Percentiles rank a stretch among this genome's conserved stretches.
These are phyloP conservation scores for Drosophila mojavensis DNA, from an alignment of 1,140 invertebrate genomes.

Conservation along the genomic window DNA sequence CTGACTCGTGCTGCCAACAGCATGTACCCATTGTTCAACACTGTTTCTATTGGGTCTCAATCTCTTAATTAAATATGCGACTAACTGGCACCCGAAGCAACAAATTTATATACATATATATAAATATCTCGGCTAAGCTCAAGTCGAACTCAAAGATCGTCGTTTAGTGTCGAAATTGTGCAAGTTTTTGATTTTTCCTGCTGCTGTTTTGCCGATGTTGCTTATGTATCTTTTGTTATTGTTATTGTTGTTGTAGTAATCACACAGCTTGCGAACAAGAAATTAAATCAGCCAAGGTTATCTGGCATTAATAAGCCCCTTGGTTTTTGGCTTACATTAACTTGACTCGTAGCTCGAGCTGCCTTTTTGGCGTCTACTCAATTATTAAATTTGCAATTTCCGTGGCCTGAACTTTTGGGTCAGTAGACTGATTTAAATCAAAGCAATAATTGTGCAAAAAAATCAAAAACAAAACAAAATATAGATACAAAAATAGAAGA, in stretches of 20 bases:
- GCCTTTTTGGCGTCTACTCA: conserved; percentile 59
- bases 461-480: conserved; percentile 9
- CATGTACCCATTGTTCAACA: conserved; percentile 76
- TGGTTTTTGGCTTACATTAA: conserved; percentile 22
- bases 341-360: conserved; percentile 23
- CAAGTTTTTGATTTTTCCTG: conserved; percentile 74
- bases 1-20: conserved; percentile 63
- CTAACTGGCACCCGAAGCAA: conserved; percentile 53
- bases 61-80: conserved; percentile 84
- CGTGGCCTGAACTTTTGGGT: conserved; percentile 84
- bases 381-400: conserved; percentile 84
- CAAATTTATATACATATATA: conserved; percentile 2
- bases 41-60: conserved; percentile 66
- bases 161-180: conserved; percentile 82
- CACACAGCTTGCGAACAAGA: conserved; percentile 71
- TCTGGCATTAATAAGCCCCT: conserved; percentile 82
- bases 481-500: conserved; percentile 12
- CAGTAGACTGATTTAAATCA: conserved; percentile 84
- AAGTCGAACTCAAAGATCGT: conserved; percentile 55
- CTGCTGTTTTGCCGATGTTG: conserved; percentile 38
- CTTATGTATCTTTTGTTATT: conserved; percentile 39
- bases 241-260: conserved; percentile 52
- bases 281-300: conserved; percentile 83
- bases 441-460: conserved; percentile 78
- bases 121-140: neutral